Percentiles rank a stretch among this genome's conserved stretches.
Evolutionary conservation across 2,888 invertebrate species (phyloP).

Genomic region (Anticlea derivata): DNA sequence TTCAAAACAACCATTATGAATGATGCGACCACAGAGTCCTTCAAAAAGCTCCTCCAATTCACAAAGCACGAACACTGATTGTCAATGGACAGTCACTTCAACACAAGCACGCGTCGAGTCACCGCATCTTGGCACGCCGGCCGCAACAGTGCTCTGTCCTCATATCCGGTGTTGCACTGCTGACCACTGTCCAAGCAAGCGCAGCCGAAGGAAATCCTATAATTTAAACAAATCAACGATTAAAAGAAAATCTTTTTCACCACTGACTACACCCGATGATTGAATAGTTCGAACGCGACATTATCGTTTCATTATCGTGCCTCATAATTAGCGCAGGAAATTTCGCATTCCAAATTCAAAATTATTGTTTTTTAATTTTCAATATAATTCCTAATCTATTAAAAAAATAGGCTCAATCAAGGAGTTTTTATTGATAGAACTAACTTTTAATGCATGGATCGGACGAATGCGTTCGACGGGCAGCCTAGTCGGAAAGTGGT

Average conservation of each 20-base stretch:
- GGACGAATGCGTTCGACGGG: slow-evolving; percentile 66
- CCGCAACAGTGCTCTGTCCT: slow-evolving; percentile 50
- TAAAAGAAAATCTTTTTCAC: slow-evolving; percentile 65
- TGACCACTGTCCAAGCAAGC: slow-evolving; percentile 56
- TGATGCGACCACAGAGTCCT: slow-evolving; percentile 38
- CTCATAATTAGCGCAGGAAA: slow-evolving; percentile 48
- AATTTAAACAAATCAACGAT: slow-evolving; percentile 71
- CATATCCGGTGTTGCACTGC: slow-evolving; percentile 57
- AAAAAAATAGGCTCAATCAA: too few relatives aligned
- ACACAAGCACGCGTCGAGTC: slow-evolving; percentile 46
- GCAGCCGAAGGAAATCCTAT: slow-evolving; percentile 73
- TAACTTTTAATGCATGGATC: slow-evolving; percentile 48
- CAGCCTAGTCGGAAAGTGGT: slow-evolving; percentile 71
- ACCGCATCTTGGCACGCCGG: slow-evolving; percentile 53
- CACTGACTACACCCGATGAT: slow-evolving; percentile 64
- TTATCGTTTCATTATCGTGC: slow-evolving; percentile 37
- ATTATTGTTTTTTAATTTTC: slow-evolving; percentile 19
- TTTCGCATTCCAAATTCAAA: slow-evolving; percentile 39
- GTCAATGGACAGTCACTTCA: slow-evolving; percentile 50
- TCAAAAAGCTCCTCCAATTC: slow-evolving; percentile 35
- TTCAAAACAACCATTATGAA: slow-evolving; percentile 57
- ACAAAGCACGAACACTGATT: slow-evolving; percentile 49
- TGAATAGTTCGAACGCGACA: slow-evolving; percentile 36
- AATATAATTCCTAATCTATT: too few relatives aligned
- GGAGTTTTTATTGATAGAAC: slow-evolving; percentile 36